Base-by-base conservation (phyloP, 2,888 invertebrate genomes). In the Hirtodrosophila histrioides region DNA sequence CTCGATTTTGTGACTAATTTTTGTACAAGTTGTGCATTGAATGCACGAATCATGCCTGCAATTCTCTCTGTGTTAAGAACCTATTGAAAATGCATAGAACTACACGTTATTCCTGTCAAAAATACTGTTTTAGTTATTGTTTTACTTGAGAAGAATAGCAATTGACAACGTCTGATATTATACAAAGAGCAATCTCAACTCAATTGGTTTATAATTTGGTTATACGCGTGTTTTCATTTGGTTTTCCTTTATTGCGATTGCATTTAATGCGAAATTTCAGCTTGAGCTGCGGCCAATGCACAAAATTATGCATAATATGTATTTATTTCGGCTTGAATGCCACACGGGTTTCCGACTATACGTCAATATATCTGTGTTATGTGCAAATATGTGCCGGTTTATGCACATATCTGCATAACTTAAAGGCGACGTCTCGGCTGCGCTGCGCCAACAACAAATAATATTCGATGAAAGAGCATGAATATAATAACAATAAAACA, bases 221-320 rank as follows among this genome's bases (percentile, higher is more conserved):
- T 66, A 50, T 37, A 10, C 3, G 11, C 4, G 27, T 7, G 48
- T 36, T 41, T 12, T 23, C 3, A 48, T 29, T 1, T 36, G 37
- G 39, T 39, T 1, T 43, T 50, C 41, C 63, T 63, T 62, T 67
- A 78, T 67, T 69, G 56, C 56, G 61, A 69, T 76, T 69, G 61
- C 64, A 60, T 76, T 78, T 68, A 78, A 82, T 82, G 70, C 65
- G 57, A 43, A 82, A 77, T 67, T 69, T 83, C 73, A 62, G 77
- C 84, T 79, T 63, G 78, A 62, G 43, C 68, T 50, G 62, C 60
- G 56, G 37, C 57, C 60, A 65, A 67, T 64, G 57, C 61, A 48
- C 35, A 48, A 64, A 71, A 82, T 78, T 78, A 72, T 80, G 76
- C 45, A 72, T 73, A 82, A 75, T 73, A 40, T 49, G 54, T 31